Base-by-base conservation (phyloP, 2,797 vertebrate genomes). In the Enteromius unitaeniatus region DNA sequence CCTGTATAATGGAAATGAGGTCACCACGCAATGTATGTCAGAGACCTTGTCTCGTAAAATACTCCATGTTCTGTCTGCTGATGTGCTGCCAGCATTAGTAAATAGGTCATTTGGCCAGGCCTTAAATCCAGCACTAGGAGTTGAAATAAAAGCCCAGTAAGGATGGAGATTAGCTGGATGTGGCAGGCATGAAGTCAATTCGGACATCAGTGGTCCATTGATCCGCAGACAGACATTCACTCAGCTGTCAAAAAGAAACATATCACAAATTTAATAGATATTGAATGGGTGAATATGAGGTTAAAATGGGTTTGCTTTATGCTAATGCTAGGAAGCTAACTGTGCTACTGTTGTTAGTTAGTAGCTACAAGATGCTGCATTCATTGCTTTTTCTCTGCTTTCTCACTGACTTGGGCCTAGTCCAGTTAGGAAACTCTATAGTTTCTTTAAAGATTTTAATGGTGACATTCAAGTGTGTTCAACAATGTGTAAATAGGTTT, bases 31-130 rank as follows among this genome's bases (percentile, higher is more conserved):
- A 82, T 74, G 58, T 49, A 64, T 82, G 55, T 82, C 21, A 64
- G 55, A 37, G 64, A 68, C 62, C 81, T 83, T 83, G 62, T 83
- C 62, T 77, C 23, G 31, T 77, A 53, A 58, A 62, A 81, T 58
- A 69, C 53, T 73, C 60, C 73, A 34, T 42, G 82, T 42, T 64
- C 42, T 82, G n/a, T 67, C 37, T 73, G 67, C 21, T 68, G 77
- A 19, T 51, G 23, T 60, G 15, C 53, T 78, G 42, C 74, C 81
- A 80, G 60, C 55, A 62, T 79, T 53, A 69, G 40, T 87, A 78
- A 93, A 92, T 94, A 91, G 92, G 93, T 92, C 91, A 93, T 82
- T 82, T 83, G 88, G 88, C 80, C 89, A 82, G 90, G 83, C 89
- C 86, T 88, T 90, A 89, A 89, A 84, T 77, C 81, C 60, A 84